Evolutionary conservation across 1,140 invertebrate species (phyloP).

Genomic region (Tetramorium alpestre): DNA sequence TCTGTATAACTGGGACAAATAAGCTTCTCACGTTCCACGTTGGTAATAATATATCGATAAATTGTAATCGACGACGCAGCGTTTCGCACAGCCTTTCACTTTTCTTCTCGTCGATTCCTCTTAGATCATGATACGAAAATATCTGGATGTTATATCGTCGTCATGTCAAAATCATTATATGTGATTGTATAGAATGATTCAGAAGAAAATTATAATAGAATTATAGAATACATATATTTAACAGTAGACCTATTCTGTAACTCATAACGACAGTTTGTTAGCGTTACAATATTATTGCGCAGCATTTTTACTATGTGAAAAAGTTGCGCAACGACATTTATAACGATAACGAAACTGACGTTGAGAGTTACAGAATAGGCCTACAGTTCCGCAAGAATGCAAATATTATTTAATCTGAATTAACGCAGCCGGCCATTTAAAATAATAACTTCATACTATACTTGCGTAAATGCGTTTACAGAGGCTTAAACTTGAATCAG

Average conservation of each 20-base stretch:
- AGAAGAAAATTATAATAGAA: neutral
- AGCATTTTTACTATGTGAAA: too few species aligned
- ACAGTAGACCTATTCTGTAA: too few species aligned
- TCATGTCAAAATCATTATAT: neutral
- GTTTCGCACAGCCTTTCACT: constrained; percentile 22
- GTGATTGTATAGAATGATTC: neutral
- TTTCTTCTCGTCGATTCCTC: neutral
- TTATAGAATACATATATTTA: neutral
- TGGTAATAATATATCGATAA: constrained; percentile 35
- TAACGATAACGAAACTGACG: too few species aligned
- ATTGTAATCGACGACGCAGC: neutral
- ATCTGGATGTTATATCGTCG: constrained; percentile 1
- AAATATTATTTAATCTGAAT: neutral
- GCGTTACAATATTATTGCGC: too few species aligned
- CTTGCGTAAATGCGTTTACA: neutral
- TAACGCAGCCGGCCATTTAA: neutral
- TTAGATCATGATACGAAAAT: constrained; percentile 9
- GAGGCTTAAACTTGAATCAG: neutral
- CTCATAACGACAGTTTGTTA: too few species aligned
- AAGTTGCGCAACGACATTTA: too few species aligned
- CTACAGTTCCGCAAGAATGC: neutral
- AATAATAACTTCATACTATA: neutral
- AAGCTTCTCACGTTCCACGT: constrained; percentile 8
- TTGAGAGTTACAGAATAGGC: too few species aligned
- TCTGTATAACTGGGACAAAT: constrained; percentile 18